Conservation (phyloP, 64 coral and sea anemone genomes). For the Platygyra sinensis region DNA sequence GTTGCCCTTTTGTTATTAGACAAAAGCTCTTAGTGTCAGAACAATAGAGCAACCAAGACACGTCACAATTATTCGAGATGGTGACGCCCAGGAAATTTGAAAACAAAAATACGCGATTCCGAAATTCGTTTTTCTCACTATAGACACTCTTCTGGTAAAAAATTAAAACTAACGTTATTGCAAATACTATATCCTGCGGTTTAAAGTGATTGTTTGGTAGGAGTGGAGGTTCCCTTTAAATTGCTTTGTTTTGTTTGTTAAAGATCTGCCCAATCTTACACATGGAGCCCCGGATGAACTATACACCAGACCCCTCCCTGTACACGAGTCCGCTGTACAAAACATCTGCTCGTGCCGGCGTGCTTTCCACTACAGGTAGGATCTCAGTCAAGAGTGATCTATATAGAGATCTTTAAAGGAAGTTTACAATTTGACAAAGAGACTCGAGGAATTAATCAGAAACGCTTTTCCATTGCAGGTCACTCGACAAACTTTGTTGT, state of each 20-base stretch:
- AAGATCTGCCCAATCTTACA: conserved; percentile 95
- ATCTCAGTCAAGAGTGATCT: not conserved
- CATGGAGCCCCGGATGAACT: conserved; percentile 99
- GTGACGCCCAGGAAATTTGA: too few species aligned
- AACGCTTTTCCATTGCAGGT: conserved; percentile 57
- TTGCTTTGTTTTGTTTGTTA: not conserved
- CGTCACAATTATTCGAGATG: too few species aligned
- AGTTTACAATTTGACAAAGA: not conserved
- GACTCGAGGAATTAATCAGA: not conserved
- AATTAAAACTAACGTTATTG: too few species aligned
- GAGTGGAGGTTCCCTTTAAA: too few species aligned
- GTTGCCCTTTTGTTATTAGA: too few species aligned
- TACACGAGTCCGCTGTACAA: conserved; percentile 94
- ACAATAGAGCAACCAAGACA: too few species aligned
- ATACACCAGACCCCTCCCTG: conserved; percentile 72
- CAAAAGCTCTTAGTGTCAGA: too few species aligned
- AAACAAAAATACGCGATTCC: too few species aligned
- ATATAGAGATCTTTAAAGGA: not conserved
- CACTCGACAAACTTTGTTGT: conserved; percentile 99
- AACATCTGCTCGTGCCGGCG: conserved; percentile 92
- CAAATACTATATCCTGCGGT: too few species aligned
- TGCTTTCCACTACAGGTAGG: conserved; percentile 94
- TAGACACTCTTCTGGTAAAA: too few species aligned
- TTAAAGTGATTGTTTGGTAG: too few species aligned
- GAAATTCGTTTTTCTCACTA: too few species aligned